Evolutionary conservation across 2,113 vertebrate genomes (phyloP).

Genomic region (Scophthalmus maximus): DNA sequence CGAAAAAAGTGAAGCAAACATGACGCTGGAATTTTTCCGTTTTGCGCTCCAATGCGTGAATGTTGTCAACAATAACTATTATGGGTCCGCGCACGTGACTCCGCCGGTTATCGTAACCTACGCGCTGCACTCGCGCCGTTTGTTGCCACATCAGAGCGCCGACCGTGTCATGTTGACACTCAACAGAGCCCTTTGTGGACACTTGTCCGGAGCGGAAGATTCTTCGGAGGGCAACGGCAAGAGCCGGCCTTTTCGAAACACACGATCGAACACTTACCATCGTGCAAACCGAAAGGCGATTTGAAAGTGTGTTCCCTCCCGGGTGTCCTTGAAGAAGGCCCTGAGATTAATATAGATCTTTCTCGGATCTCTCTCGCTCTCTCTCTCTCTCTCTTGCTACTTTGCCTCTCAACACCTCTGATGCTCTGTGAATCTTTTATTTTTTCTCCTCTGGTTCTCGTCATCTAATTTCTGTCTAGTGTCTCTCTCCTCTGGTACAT

Average conservation of each 20-base stretch:
- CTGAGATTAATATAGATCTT: neutral
- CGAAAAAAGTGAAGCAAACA: neutral
- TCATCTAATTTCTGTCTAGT: constrained; percentile 12
- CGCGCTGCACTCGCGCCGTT: constrained; percentile 42
- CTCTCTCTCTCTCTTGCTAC: neutral
- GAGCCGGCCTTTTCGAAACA: neutral
- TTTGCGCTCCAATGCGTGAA: constrained; percentile 2
- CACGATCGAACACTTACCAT: neutral
- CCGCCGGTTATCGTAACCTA: constrained; percentile 48
- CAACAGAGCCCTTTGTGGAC: constrained; percentile 55
- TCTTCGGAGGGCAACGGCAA: constrained; percentile 48
- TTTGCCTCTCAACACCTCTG: neutral
- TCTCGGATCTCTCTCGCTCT: neutral
- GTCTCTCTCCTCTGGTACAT: constrained; percentile 47
- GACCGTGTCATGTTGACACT: constrained; percentile 71
- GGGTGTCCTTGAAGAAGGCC: constrained; percentile 12
- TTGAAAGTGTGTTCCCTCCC: neutral
- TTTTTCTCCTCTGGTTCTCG: neutral
- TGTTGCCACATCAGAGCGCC: constrained; percentile 74
- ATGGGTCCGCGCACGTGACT: constrained; percentile 28
- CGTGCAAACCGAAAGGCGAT: constrained; percentile 2
- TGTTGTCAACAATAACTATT: constrained; percentile 39
- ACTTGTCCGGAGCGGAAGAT: constrained; percentile 53
- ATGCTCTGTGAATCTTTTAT: constrained; percentile 7
- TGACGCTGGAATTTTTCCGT: constrained; percentile 28